Evolutionary conservation across 2,113 vertebrate species (phyloP), one percentile per base, ranked within the genome.

Genomic region (Equus przewalskii): DNA sequence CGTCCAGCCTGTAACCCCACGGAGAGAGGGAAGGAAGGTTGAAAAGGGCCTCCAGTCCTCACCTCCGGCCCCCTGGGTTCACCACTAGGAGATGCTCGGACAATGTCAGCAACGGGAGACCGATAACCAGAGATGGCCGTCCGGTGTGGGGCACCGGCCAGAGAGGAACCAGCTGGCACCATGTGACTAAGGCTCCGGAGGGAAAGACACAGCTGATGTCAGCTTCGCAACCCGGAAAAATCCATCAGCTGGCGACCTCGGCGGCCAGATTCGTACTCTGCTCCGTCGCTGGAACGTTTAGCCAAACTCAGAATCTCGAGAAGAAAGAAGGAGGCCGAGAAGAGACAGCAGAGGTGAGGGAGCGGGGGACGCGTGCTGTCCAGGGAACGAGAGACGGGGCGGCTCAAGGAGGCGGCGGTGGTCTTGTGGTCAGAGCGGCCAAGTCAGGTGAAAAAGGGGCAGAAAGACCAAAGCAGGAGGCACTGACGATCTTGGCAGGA

Each of bases 271-370:
- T 26, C 8, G 12, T 54, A 54, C 41, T 44, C 58, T 64, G 80
- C 26, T 36, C 26, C 16, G 9, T 41, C 1, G 0, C 65, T 28
- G 9, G 65, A 69, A 21, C 84, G 18, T 0, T 2, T 3, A 21
- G 51, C 51, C 67, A 28, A 3, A 41, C 24, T 33, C 51, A 28
- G 84, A 54, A 36, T 44, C 58, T 44, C 36, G 33, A 12, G 83
- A 69, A 8, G 33, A 26, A 1, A 86, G 51, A 56, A 13, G 24
- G 67, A 19, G 41, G 26, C 10, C 18, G 33, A 7, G 85, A 22
- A 36, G 51, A 54, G 51, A 54, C 12, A 13, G 51, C 13, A 14
- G 51, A 54, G 51, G 51, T 14, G 14, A 14, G 51, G 15, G 13
- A 54, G 51, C 12, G 51, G 15, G 51, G 51, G 13, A 54, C 13